Percentiles rank a stretch among this genome's conserved stretches.
Evolutionary conservation across 2,797 vertebrate species (phyloP).

Genomic region (Ptychadena robeensis): DNA sequence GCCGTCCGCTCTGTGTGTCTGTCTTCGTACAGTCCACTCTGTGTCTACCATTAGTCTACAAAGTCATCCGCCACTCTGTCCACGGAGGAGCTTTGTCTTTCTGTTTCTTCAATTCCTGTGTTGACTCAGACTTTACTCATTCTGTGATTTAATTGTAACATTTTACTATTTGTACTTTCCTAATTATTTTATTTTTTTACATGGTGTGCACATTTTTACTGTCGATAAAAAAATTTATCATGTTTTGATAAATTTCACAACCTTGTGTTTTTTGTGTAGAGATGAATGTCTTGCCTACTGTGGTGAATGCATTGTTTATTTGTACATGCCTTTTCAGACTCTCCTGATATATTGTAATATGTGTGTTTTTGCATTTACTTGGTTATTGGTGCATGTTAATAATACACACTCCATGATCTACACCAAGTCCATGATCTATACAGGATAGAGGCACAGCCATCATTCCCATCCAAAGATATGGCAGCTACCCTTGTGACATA

Average conservation of each 20-base stretch:
- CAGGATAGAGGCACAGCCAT: conserved; percentile 67
- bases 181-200: conserved; percentile 64
- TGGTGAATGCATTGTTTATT: conserved; percentile 70
- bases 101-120: conserved; percentile 68
- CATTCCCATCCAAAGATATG: conserved; percentile 63
- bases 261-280: conserved; percentile 72
- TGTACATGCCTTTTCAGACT: conserved; percentile 73
- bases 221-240: conserved; percentile 78
- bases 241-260: conserved; percentile 78
- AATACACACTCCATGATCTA: conserved; percentile 70
- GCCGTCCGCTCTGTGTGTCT: conserved; percentile 69
- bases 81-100: conserved; percentile 66
- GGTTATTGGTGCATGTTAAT: conserved; percentile 77
- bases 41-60: conserved; percentile 67
- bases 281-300: conserved; percentile 73
- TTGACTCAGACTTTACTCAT: conserved; percentile 75
- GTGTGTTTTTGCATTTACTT: conserved; percentile 71
- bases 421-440: conserved; percentile 71
- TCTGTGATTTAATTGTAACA: conserved; percentile 78
- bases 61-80: conserved; percentile 62
- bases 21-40: conserved; percentile 69
- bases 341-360: conserved; percentile 71
- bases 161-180: conserved; percentile 71
- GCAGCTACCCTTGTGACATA: conserved; percentile 65
- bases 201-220: conserved; percentile 77